phyloP scores from a whole-genome alignment of 2,113 vertebrate species.

The Heloderma charlesbogerti region DNA sequence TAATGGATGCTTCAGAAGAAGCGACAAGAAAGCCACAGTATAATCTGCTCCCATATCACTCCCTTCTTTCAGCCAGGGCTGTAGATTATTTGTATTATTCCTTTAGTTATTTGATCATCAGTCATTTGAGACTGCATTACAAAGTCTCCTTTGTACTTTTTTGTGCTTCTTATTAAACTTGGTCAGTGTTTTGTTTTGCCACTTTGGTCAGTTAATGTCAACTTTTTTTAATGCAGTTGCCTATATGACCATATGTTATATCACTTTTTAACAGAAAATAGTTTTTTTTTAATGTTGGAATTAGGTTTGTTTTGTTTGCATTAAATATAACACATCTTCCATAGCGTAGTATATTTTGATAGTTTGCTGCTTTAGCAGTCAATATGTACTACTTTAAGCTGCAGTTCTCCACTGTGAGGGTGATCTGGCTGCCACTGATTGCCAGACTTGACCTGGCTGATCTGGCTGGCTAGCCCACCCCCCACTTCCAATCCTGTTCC shows the following conservation, averaged over 20 bases:
- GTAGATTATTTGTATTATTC: constrained; percentile 47
- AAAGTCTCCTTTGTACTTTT: constrained; percentile 41
- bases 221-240: constrained; percentile 17
- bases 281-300: not conserved
- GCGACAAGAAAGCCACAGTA: not conserved
- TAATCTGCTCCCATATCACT: constrained; percentile 4
- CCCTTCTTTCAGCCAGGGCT: constrained; percentile 51
- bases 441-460: too few species aligned
- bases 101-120: constrained; percentile 46
- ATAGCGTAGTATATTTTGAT: not conserved
- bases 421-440: too few species aligned
- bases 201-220: constrained; percentile 35
- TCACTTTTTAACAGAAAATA: not conserved
- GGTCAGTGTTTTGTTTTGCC: constrained; percentile 47
- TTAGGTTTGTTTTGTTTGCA: not conserved
- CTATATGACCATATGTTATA: constrained; percentile 36
- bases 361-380: not conserved
- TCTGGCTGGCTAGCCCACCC: too few species aligned
- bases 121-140: constrained; percentile 32
- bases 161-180: constrained; percentile 43
- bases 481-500: not conserved
- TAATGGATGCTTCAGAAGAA: constrained; percentile 7
- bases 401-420: not conserved
- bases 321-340: not conserved
- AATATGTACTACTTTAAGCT: not conserved